Evolutionary conservation across 2,888 invertebrate species (phyloP).

Genomic region (Synergus itoensis): DNA sequence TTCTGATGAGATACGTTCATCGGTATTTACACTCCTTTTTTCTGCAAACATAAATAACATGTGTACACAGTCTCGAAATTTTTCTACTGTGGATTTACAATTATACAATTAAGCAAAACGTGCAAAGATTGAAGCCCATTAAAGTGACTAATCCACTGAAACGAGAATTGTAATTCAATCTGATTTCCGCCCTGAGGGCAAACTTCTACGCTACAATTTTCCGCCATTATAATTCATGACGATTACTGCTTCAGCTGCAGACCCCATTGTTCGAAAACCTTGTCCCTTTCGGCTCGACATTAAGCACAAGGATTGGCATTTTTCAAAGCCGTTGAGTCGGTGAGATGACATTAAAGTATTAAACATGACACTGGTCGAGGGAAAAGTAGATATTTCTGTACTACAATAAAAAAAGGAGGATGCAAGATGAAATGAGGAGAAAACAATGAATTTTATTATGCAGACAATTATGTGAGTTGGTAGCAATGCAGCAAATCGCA

Average conservation of each 20-base stretch:
- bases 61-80: too few relatives aligned
- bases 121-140: too few relatives aligned
- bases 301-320: not conserved
- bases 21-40: too few relatives aligned
- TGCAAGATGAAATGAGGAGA: not conserved
- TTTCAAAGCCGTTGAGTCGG: not conserved
- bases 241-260: slow-evolving; percentile 21
- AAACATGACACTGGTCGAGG: not conserved
- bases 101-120: not conserved
- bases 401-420: not conserved
- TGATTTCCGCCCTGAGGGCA: not conserved
- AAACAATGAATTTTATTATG: not conserved
- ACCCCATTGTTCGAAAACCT: slow-evolving; percentile 5
- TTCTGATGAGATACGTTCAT: too few relatives aligned
- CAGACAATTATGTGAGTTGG: too few relatives aligned
- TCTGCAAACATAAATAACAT: too few relatives aligned
- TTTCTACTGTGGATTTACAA: not conserved
- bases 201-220: slow-evolving; percentile 24
- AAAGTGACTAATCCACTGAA: not conserved
- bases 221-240: not conserved
- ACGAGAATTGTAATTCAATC: not conserved
- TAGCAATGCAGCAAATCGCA: not conserved
- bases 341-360: slow-evolving; percentile 5
- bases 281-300: slow-evolving; percentile 1
- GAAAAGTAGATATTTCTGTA: not conserved